Percentiles rank a stretch among this genome's conserved stretches.
phyloP scores from a whole-genome alignment of 1,140 invertebrate genomes.

The Agrypnia vestita region DNA sequence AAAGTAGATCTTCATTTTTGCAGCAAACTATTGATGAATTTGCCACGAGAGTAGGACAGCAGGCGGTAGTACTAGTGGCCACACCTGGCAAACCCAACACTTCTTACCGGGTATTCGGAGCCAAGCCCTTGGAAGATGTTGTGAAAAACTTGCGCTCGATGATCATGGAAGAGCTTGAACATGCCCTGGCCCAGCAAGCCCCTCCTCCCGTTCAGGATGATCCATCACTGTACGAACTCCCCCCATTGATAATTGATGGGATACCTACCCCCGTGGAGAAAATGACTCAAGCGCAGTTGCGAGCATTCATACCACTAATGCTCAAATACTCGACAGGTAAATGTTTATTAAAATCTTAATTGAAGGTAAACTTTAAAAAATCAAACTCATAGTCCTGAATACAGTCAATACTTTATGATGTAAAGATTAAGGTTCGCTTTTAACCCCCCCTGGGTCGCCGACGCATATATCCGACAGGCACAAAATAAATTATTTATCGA shows the following conservation, averaged over 20 bases:
- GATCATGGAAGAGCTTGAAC: constrained; percentile 96
- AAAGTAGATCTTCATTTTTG: constrained; percentile 59
- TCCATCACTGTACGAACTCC: constrained; percentile 94
- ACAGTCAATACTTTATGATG: too few species aligned
- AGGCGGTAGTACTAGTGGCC: constrained; percentile 95
- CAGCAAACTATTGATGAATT: constrained; percentile 98
- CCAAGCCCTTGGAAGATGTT: constrained; percentile 97
- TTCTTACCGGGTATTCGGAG: constrained; percentile 97
- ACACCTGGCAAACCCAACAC: constrained; percentile 97
- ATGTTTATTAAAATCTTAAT: constrained; percentile 13
- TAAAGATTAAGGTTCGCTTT: too few species aligned
- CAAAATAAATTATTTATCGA: too few species aligned
- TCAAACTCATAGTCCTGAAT: too few species aligned
- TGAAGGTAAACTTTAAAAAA: too few species aligned
- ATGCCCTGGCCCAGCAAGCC: constrained; percentile 93
- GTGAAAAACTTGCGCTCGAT: constrained; percentile 91
- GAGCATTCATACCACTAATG: constrained; percentile 98
- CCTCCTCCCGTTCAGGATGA: constrained; percentile 94
- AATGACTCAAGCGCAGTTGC: constrained; percentile 97
- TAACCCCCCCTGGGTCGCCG: too few species aligned
- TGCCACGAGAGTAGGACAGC: constrained; percentile 96
- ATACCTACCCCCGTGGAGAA: constrained; percentile 98
- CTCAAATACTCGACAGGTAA: constrained; percentile 94
- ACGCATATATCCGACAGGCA: too few species aligned
- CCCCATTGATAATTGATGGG: constrained; percentile 95